Conservation (phyloP, 2,797 vertebrate species). For the Sebastes steindachneri region DNA sequence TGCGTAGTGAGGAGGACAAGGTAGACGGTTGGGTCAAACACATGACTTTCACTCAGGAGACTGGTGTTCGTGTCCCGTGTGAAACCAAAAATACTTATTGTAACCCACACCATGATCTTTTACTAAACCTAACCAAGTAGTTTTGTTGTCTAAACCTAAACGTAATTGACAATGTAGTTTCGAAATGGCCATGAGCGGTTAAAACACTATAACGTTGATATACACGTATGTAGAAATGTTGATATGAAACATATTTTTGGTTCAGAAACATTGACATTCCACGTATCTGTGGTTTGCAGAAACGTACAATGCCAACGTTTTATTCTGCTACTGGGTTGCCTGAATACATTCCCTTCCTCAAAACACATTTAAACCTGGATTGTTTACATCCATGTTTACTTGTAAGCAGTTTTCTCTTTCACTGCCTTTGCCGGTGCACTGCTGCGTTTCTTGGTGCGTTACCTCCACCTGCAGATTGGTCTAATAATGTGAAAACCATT, state of each 20-base stretch:
- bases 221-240: background rate
- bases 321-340: accelerated
- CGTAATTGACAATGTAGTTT: too few relatives aligned
- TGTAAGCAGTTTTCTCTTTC: too few relatives aligned
- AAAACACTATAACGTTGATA: accelerated
- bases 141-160: too few relatives aligned
- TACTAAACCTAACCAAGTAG: too few relatives aligned
- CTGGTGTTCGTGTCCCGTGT: background rate
- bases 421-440: too few relatives aligned
- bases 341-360: background rate
- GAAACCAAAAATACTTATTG: background rate
- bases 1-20: background rate
- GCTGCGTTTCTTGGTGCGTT: too few relatives aligned
- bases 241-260: background rate
- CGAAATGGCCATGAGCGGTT: too few relatives aligned
- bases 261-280: background rate
- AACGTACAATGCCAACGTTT: background rate
- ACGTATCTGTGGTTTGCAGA: background rate
- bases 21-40: too few relatives aligned
- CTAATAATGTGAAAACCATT: too few relatives aligned
- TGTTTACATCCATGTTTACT: background rate
- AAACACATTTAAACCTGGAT: background rate
- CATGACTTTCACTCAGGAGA: accelerated
- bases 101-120: too few relatives aligned
- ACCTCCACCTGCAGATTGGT: too few relatives aligned